Percentiles rank a stretch among this genome's conserved stretches.
These are phyloP conservation scores for Turdus rufiventris DNA, from an alignment of 2,113 vertebrate genomes.

Conservation along the genomic window DNA sequence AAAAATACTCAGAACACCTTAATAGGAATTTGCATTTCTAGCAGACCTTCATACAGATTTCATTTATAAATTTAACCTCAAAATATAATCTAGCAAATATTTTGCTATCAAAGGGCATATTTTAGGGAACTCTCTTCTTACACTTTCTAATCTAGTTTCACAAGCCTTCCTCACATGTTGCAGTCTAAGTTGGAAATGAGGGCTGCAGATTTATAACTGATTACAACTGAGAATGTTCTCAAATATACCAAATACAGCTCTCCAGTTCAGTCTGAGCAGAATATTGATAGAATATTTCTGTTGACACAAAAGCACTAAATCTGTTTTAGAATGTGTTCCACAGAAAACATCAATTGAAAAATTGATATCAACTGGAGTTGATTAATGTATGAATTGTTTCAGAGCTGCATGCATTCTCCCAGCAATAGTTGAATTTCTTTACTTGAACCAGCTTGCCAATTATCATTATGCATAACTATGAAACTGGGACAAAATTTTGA, in stretches of 20 bases:
- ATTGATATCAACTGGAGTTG: constrained; percentile 34
- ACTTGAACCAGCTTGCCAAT: constrained; percentile 52
- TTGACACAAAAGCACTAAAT: constrained; percentile 37
- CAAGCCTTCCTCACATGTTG: not conserved
- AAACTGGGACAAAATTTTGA: constrained; percentile 56
- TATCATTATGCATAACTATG: constrained; percentile 38
- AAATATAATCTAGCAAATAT: not conserved
- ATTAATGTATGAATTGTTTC: constrained; percentile 60
- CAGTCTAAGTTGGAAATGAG: not conserved
- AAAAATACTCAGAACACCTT: not conserved
- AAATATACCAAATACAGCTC: not conserved
- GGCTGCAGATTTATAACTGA: not conserved
- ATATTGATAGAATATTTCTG: constrained; percentile 36
- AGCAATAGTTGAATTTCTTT: constrained; percentile 38
- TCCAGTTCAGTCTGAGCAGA: not conserved
- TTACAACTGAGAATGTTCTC: not conserved
- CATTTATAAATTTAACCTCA: not conserved
- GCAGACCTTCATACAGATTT: not conserved
- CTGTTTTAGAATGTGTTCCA: constrained; percentile 24
- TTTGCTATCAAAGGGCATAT: not conserved
- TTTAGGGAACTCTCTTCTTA: not conserved
- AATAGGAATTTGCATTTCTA: not conserved
- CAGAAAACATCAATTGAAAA: constrained; percentile 55
- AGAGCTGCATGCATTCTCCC: constrained; percentile 19
- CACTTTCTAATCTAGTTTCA: not conserved